Evolutionary conservation across 2,113 vertebrate species (phyloP), one percentile per base, ranked within the genome.

Genomic region (Urocitellus parryii): DNA sequence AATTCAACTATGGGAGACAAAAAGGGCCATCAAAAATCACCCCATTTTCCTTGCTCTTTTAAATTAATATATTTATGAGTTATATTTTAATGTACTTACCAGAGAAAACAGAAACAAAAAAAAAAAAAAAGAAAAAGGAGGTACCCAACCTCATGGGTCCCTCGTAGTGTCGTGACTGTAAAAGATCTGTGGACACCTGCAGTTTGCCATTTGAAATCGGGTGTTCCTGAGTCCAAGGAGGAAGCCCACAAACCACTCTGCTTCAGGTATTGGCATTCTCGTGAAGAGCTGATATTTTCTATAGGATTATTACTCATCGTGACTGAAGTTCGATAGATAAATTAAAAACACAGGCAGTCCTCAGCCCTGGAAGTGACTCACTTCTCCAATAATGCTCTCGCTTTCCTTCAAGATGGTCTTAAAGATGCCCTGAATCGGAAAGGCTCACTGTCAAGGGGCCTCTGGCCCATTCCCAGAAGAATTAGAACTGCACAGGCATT

Each of bases 261-360:
- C 89, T 96, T 70, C 65, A 80, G 65, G 63, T 95, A 95, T 96
- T 95, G 97, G 90, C 48, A 48, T 96, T 88, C 93, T 88, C 72
- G 76, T 85, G 95, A 93, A 92, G 80, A 87, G 90, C 61, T 85
- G 93, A 77, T 97, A 96, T 95, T 70, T 90, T 96, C 96, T 89
- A 81, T 88, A 90, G 83, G 93, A 93, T 97, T 86, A n/a, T 98
- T 95, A 48, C 87, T 96, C 70, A 48, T 91, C 73, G 16, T 95
- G 96, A 97, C 97, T 91, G 91, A 85, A 97, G 68, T 73, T 92
- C 97, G 92, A 98, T 85, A 98, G 97, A 94, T 94, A 42, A 97
- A 96, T 96, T 77, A 96, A 93, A 98, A 96, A 82, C 76, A 88
- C 96, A 91, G 96, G 84, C 74, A 92, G 77, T 89, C 87, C 56